These are phyloP conservation scores for Balaenoptera acutorostrata DNA, from an alignment of 2,113 vertebrate species.

Conservation along the genomic window DNA sequence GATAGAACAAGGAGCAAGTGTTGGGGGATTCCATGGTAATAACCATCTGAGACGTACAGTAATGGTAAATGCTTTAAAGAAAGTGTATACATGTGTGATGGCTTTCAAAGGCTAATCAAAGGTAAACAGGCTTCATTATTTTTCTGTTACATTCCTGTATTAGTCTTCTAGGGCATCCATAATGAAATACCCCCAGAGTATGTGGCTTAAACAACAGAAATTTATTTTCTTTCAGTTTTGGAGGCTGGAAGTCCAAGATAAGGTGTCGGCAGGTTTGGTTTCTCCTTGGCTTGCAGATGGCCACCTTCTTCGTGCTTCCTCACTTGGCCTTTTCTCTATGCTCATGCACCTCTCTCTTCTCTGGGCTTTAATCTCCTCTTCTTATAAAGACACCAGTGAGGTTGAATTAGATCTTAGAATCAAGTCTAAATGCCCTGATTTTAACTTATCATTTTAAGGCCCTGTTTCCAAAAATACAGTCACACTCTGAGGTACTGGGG, in stretches of 20 bases:
- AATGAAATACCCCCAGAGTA: background rate
- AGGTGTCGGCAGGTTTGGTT: background rate
- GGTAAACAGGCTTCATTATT: background rate
- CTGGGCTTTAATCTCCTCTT: background rate
- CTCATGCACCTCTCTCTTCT: background rate
- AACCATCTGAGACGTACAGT: background rate
- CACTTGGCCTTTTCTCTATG: rapidly evolving
- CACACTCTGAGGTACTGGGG: background rate
- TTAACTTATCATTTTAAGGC: background rate
- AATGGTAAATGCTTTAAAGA: background rate
- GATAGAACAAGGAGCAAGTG: background rate
- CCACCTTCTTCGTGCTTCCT: rapidly evolving
- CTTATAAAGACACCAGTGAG: background rate
- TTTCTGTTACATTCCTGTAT: background rate
- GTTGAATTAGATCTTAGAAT: background rate
- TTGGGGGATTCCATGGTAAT: background rate
- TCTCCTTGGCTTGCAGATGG: background rate
- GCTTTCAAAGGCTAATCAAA: background rate
- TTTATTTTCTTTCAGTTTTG: background rate
- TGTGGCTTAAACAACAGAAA: background rate
- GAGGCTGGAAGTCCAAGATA: background rate
- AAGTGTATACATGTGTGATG: background rate
- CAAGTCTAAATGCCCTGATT: background rate
- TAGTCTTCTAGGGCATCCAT: background rate
- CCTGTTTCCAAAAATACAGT: background rate